Percentiles rank a stretch among this genome's conserved stretches.
These are phyloP conservation scores for Polymixis lichenea DNA, from an alignment of 2,888 invertebrate species.

Conservation along the genomic window DNA sequence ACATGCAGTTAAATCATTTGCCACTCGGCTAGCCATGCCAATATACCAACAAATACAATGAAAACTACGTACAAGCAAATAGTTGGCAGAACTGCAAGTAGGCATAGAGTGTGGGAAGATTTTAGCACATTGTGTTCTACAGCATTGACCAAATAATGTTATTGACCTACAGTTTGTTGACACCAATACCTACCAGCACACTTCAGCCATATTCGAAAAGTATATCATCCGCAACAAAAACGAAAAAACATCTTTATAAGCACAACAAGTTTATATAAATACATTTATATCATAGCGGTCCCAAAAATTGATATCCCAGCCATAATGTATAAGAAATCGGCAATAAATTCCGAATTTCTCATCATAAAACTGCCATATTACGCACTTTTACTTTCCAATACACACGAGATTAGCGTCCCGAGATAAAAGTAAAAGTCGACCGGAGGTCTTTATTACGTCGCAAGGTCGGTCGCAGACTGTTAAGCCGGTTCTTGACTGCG, in stretches of 20 bases:
- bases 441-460: slow-evolving; percentile 47
- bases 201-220: background rate
- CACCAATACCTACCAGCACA: background rate
- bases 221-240: background rate
- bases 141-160: background rate
- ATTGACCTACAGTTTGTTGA: background rate
- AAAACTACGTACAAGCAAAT: too few relatives aligned
- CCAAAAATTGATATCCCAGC: background rate
- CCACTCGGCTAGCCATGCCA: too few relatives aligned
- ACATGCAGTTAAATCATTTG: too few relatives aligned
- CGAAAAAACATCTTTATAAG: background rate
- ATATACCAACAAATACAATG: too few relatives aligned
- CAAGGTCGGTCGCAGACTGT: slow-evolving; percentile 58
- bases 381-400: slow-evolving; percentile 62
- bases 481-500: slow-evolving; percentile 19
- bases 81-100: background rate
- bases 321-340: slow-evolving; percentile 24
- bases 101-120: background rate
- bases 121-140: background rate
- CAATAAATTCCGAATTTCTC: slow-evolving; percentile 48
- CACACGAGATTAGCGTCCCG: slow-evolving; percentile 38
- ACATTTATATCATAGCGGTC: slow-evolving; percentile 17
- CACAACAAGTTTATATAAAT: background rate
- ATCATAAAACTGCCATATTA: slow-evolving; percentile 23
- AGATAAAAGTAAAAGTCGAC: slow-evolving; percentile 60